Base-by-base conservation (phyloP, 2,113 vertebrate genomes). In the Ammodytes dubius region DNA sequence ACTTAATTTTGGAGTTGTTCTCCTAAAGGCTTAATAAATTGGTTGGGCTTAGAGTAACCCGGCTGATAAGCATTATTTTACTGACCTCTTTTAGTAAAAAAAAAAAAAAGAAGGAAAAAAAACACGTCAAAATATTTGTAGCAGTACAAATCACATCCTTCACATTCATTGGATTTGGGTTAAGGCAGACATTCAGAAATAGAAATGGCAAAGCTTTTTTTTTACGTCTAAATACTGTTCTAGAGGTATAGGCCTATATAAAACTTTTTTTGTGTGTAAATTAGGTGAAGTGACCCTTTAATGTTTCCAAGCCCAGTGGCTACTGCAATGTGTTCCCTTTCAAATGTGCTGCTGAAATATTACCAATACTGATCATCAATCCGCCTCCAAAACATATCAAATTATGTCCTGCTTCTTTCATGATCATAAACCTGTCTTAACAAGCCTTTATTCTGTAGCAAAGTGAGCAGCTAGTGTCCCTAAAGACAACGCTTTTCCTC, bases 371-470 rank as follows among this genome's bases (percentile, higher is more conserved):
- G 45, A 45, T 49, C 39, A 53, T 57, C 39, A 14, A 2, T 61
- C 19, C 37, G 14, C 46, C 54, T 58, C 27, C 42, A 10, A 67
- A 15, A 49, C 56, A 70, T 4, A 54, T 27, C 15, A 52, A 5
- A 49, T 50, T 46, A 8, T 35, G 46, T 67, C 56, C 11, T 43
- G 47, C 59, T 27, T 17, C 65, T 45, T 6, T 72, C 27, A n/a
- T 19, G 39, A 74, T 46, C 58, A 47, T 49, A 5, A 70, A 69
- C 19, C 58, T 14, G 17, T 71, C 61, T 4, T 1, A 27, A n/a
- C 61, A 14, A 59, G 10, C 50, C 27, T 82, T 70, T 66, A 35
- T 56, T 81, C 70, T 76, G 81, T 79, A 74, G 77, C 82, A 65
- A 53, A 43, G 69, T 67, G 74, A 87, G 56, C 76, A 54, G 64